These are phyloP conservation scores for Tympanoctomys barrerae DNA, from an alignment of 2,797 vertebrate species.

Conservation along the genomic window DNA sequence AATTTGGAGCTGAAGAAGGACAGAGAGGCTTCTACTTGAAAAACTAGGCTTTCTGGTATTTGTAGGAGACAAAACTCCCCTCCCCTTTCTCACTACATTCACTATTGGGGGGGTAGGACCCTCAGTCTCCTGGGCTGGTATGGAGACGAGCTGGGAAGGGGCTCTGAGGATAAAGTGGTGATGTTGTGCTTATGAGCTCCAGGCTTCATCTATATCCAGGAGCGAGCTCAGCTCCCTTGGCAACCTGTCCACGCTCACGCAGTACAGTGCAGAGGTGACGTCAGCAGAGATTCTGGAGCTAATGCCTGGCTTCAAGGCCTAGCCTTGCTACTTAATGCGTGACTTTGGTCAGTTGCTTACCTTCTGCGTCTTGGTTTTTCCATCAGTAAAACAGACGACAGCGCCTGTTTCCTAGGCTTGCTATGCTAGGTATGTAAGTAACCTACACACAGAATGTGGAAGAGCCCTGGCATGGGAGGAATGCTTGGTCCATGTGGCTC, in stretches of 20 bases:
- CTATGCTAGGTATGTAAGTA: not conserved
- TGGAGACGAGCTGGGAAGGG: not conserved
- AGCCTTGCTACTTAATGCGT: not conserved
- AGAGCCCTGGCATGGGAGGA: not conserved
- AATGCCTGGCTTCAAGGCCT: conserved; percentile 37
- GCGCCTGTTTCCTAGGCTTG: not conserved
- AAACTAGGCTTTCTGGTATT: not conserved
- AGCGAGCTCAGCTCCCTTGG: not conserved
- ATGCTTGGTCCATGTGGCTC: not conserved
- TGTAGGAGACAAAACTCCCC: not conserved
- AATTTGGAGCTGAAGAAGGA: not conserved
- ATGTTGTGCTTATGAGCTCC: not conserved
- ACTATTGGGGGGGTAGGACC: not conserved
- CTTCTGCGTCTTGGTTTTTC: not conserved
- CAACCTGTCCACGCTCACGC: not conserved
- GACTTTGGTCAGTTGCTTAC: not conserved
- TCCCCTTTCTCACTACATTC: not conserved
- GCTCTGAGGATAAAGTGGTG: not conserved
- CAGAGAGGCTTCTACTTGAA: not conserved
- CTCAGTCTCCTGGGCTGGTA: not conserved
- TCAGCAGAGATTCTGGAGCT: not conserved
- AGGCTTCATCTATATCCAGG: not conserved
- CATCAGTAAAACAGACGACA: not conserved
- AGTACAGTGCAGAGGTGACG: not conserved
- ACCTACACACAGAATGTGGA: not conserved